Percentiles rank a stretch among this genome's conserved stretches.
Conservation (phyloP, 2,113 vertebrate species). For the Silurus glanis region DNA sequence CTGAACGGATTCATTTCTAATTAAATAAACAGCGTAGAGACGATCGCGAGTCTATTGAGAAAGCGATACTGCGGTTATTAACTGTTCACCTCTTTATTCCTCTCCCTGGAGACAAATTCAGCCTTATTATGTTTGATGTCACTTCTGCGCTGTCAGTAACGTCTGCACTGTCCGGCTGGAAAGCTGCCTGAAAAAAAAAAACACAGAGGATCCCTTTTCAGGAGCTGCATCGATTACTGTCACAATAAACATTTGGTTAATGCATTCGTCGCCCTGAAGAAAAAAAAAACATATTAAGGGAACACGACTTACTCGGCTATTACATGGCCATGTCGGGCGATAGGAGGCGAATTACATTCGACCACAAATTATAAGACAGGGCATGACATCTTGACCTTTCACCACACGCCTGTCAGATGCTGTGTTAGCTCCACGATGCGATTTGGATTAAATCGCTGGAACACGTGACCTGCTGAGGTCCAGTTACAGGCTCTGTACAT, state of each 20-base stretch:
- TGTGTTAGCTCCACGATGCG: not conserved
- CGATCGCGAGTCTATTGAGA: conserved; percentile 56
- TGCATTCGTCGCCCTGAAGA: conserved; percentile 16
- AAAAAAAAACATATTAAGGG: conserved; percentile 27
- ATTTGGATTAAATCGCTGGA: conserved; percentile 22
- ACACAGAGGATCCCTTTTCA: conserved; percentile 66
- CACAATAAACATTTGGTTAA: conserved; percentile 50
- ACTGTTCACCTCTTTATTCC: conserved; percentile 52
- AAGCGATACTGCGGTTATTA: conserved; percentile 47
- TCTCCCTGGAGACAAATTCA: conserved; percentile 62
- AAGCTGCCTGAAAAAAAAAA: conserved; percentile 49
- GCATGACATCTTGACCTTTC: not conserved
- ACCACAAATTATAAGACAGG: not conserved
- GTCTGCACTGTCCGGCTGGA: conserved; percentile 45
- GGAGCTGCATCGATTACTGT: conserved; percentile 47
- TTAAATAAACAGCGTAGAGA: conserved; percentile 11
- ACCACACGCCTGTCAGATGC: not conserved
- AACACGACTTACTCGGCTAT: conserved; percentile 41
- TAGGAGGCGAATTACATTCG: not conserved
- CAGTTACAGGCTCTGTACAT: not conserved
- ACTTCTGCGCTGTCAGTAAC: conserved; percentile 14
- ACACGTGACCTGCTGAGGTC: conserved; percentile 20
- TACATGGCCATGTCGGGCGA: conserved; percentile 30
- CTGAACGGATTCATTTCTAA: conserved; percentile 20
- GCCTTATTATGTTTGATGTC: conserved; percentile 53